phyloP scores from a whole-genome alignment of 1,140 invertebrate genomes.

The Drosophila nikananu region DNA sequence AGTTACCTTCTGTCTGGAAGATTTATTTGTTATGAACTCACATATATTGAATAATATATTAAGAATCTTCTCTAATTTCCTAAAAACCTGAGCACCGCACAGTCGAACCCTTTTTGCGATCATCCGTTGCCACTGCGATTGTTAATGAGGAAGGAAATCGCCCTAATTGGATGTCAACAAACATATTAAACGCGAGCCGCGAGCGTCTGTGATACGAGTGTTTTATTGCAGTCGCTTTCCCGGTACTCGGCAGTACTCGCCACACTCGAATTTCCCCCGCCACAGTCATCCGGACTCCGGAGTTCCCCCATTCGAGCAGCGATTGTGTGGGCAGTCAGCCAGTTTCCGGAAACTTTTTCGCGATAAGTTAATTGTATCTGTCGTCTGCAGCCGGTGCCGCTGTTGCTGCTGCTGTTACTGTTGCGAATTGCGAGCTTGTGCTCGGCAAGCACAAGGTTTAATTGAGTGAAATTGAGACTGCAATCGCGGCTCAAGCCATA shows the following conservation, averaged over 20 bases:
- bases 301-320: constrained; percentile 17
- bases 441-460: constrained; percentile 59
- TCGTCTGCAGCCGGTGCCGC: constrained; percentile 45
- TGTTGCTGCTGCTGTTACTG: constrained; percentile 12
- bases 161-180: constrained; percentile 83
- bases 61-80: background rate
- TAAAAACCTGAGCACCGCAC: background rate
- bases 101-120: constrained; percentile 7
- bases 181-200: constrained; percentile 72
- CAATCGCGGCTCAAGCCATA: constrained; percentile 54
- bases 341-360: constrained; percentile 81
- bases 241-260: constrained; percentile 23
- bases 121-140: constrained; percentile 52
- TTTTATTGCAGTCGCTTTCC: constrained; percentile 57
- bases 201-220: constrained; percentile 53
- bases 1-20: too few species aligned
- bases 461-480: constrained; percentile 78
- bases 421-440: constrained; percentile 52
- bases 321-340: constrained; percentile 71
- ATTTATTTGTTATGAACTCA: background rate
- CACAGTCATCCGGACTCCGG: constrained; percentile 15
- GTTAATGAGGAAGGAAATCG: constrained; percentile 84
- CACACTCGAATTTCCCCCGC: constrained; percentile 18
- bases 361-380: constrained; percentile 83
- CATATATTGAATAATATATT: background rate